A percentile compares a stretch with the other conserved stretches of the same genome.
phyloP scores from a whole-genome alignment of 1,140 invertebrate genomes.

The Drosophila grimshawi region DNA sequence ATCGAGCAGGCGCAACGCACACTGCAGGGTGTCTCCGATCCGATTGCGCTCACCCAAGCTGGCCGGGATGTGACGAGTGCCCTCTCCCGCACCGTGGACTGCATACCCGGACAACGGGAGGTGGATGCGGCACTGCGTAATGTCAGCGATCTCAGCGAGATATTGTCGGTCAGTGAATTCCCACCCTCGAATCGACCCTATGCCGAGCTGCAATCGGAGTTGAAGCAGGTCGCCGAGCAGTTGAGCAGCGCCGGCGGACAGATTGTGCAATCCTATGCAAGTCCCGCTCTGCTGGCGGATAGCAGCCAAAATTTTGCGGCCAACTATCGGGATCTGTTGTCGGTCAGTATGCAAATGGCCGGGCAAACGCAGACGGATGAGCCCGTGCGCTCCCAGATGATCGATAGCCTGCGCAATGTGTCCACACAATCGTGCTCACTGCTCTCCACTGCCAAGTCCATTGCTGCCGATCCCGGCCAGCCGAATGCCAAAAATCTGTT shows the following conservation, averaged over 20 bases:
- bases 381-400: constrained; percentile 91
- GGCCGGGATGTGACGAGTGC: constrained; percentile 86
- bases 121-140: constrained; percentile 93
- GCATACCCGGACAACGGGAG: constrained; percentile 94
- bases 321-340: constrained; percentile 91
- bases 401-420: constrained; percentile 93
- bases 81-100: constrained; percentile 88
- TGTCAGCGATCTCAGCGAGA: constrained; percentile 91
- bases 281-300: constrained; percentile 89
- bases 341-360: constrained; percentile 92
- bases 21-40: constrained; percentile 87
- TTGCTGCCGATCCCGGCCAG: constrained; percentile 94
- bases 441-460: constrained; percentile 93
- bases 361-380: constrained; percentile 89
- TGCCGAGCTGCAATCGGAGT: constrained; percentile 93
- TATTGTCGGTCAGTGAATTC: constrained; percentile 90
- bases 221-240: constrained; percentile 92
- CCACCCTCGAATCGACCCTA: constrained; percentile 90
- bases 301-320: constrained; percentile 91
- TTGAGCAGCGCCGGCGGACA: constrained; percentile 93
- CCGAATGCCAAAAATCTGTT: constrained; percentile 96
- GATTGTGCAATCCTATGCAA: constrained; percentile 89
- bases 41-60: constrained; percentile 87
- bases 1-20: constrained; percentile 91
- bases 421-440: constrained; percentile 95